A percentile compares a stretch with the other conserved stretches of the same genome.
Evolutionary conservation across 2,113 vertebrate genomes (phyloP).

Genomic region (Meleagris gallopavo): DNA sequence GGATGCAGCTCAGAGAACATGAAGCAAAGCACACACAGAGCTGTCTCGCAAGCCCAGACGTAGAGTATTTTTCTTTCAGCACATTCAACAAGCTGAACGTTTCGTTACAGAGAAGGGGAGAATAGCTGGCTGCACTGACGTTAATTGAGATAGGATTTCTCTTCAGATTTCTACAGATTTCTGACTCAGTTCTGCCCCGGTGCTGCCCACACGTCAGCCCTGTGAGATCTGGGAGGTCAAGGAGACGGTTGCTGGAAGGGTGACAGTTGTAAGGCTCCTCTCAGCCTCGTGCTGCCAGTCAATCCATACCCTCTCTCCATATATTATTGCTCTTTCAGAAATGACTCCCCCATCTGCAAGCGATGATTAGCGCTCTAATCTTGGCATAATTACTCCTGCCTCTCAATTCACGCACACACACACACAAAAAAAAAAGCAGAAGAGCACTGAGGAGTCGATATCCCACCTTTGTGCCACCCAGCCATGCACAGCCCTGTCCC

Average conservation of each 20-base stretch:
- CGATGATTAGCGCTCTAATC: conserved; percentile 25
- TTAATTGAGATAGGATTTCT: not conserved
- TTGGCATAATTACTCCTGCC: conserved; percentile 16
- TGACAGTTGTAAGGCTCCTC: not conserved
- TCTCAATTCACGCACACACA: not conserved
- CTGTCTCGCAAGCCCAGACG: not conserved
- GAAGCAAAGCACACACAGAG: not conserved
- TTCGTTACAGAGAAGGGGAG: not conserved
- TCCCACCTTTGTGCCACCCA: not conserved
- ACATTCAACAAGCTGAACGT: not conserved
- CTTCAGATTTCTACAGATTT: not conserved
- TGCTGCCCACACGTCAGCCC: not conserved
- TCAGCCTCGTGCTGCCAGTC: not conserved
- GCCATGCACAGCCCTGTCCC: not conserved
- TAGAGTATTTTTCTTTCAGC: not conserved
- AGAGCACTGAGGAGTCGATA: not conserved
- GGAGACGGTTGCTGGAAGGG: conserved; percentile 18
- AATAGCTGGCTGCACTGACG: not conserved
- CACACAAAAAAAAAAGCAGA: not conserved
- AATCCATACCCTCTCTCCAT: not conserved
- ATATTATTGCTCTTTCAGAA: not conserved
- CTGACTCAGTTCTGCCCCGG: not conserved
- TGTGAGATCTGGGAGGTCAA: not conserved
- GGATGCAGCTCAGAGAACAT: not conserved
- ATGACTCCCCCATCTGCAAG: conserved; percentile 31